Evolutionary conservation across 1,140 invertebrate species (phyloP).

Genomic region (Harlomillsia oculata): DNA sequence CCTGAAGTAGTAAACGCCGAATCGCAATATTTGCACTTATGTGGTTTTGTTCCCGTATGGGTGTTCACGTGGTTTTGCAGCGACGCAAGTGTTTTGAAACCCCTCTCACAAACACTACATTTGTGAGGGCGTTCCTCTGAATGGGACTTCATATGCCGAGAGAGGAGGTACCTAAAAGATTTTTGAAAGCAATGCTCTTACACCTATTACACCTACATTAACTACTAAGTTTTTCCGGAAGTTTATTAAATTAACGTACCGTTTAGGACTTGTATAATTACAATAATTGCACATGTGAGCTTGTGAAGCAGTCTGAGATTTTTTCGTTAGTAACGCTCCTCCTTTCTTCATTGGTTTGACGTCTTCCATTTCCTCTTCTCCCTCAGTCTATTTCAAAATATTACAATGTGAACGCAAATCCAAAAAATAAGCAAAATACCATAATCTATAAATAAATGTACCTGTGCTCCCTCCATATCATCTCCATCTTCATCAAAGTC

Average conservation of each 20-base stretch:
- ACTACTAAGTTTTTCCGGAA: not conserved
- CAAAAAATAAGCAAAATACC: not conserved
- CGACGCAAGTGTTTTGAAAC: conserved; percentile 88
- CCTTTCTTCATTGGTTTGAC: conserved; percentile 53
- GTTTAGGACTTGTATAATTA: conserved; percentile 78
- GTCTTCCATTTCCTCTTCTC: conserved; percentile 54
- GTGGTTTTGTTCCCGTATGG: conserved; percentile 89
- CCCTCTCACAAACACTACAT: conserved; percentile 85
- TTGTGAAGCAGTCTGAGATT: conserved; percentile 57
- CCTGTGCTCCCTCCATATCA: conserved; percentile 44
- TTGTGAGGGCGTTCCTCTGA: conserved; percentile 90
- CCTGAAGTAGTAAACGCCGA: conserved; percentile 89
- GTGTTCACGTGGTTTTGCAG: conserved; percentile 94
- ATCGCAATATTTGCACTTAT: conserved; percentile 86
- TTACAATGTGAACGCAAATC: not conserved
- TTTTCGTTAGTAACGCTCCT: conserved; percentile 54
- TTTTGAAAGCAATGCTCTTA: not conserved
- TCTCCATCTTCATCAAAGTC: conserved; percentile 53
- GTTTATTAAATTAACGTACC: too few relatives aligned
- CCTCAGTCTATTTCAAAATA: conserved; percentile 34
- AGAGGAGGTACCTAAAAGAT: conserved; percentile 61
- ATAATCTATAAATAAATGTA: conserved; percentile 4
- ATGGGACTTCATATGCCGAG: conserved; percentile 90
- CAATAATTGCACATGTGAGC: conserved; percentile 80
- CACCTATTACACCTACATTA: too few relatives aligned